Evolutionary conservation across 2,888 invertebrate species (phyloP).

Genomic region (Dimorphilus gyrociliatus): DNA sequence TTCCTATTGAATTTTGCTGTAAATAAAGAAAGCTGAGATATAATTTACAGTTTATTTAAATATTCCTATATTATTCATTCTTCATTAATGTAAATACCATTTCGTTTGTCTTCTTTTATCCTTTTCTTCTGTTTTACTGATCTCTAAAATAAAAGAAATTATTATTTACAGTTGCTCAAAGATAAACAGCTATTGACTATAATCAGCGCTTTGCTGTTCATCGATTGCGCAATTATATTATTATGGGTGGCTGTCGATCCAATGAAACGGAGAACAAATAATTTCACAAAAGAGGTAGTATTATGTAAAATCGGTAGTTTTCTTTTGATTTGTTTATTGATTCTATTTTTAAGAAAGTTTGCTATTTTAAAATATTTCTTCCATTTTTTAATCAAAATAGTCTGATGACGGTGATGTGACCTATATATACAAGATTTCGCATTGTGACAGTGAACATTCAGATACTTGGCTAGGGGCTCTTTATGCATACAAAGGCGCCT

Average conservation of each 20-base stretch:
- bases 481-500: slow-evolving; percentile 72
- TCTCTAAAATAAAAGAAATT: background rate
- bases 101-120: too few species aligned
- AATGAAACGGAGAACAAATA: slow-evolving; percentile 64
- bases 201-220: slow-evolving; percentile 60
- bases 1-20: too few species aligned
- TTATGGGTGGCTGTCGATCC: slow-evolving; percentile 73
- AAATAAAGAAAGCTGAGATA: too few species aligned
- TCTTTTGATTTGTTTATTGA: too few species aligned
- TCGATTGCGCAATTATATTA: slow-evolving; percentile 65
- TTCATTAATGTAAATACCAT: too few species aligned
- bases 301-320: too few species aligned
- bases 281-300: slow-evolving; percentile 54
- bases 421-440: slow-evolving; percentile 53
- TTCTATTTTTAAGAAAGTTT: too few species aligned
- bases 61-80: too few species aligned
- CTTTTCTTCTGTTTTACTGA: too few species aligned
- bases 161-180: slow-evolving; percentile 50
- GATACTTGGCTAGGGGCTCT: slow-evolving; percentile 72
- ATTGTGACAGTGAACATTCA: slow-evolving; percentile 69
- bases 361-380: background rate
- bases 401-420: slow-evolving; percentile 29
- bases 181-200: slow-evolving; percentile 72
- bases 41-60: too few species aligned
- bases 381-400: too few species aligned